Percentiles rank a stretch among this genome's conserved stretches.
Conservation (phyloP, 2,888 invertebrate genomes). For the Ennomos quercinarius region DNA sequence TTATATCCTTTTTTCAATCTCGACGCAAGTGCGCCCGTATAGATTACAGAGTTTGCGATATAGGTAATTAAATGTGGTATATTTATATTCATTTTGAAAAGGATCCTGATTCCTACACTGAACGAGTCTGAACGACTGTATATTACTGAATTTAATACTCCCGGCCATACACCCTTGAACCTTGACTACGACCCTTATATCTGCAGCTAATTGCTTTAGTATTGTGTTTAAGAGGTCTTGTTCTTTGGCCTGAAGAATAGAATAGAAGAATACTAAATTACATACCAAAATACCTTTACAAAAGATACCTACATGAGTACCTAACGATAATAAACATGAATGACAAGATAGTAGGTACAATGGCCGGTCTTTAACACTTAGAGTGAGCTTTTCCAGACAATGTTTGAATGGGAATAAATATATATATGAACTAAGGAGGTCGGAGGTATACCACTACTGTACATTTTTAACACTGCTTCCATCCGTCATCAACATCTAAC, state of each 20-base stretch:
- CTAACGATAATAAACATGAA: too few relatives aligned
- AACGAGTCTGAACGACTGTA: conserved; percentile 17
- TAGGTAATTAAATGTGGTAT: conserved; percentile 15
- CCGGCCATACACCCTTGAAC: background rate
- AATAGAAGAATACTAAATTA: too few relatives aligned
- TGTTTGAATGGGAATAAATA: too few relatives aligned
- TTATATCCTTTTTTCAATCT: conserved; percentile 17
- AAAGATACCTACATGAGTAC: too few relatives aligned
- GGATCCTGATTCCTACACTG: conserved; percentile 25
- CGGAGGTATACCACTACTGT: too few relatives aligned
- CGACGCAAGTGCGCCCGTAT: conserved; percentile 6
- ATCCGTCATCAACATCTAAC: background rate
- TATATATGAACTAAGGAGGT: too few relatives aligned
- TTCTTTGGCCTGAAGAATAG: too few relatives aligned
- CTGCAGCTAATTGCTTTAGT: background rate
- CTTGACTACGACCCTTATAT: background rate
- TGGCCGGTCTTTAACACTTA: too few relatives aligned
- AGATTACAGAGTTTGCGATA: conserved; percentile 12
- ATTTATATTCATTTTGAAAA: conserved; percentile 27
- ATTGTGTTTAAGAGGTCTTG: background rate
- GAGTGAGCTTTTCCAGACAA: too few relatives aligned
- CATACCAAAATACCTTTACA: too few relatives aligned
- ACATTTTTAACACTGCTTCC: too few relatives aligned
- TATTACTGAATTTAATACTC: conserved; percentile 6
- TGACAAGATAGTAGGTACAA: too few relatives aligned